A percentile compares a stretch with the other conserved stretches of the same genome.
Conservation (phyloP, 2,113 vertebrate species). For the Halcyon senegalensis region DNA sequence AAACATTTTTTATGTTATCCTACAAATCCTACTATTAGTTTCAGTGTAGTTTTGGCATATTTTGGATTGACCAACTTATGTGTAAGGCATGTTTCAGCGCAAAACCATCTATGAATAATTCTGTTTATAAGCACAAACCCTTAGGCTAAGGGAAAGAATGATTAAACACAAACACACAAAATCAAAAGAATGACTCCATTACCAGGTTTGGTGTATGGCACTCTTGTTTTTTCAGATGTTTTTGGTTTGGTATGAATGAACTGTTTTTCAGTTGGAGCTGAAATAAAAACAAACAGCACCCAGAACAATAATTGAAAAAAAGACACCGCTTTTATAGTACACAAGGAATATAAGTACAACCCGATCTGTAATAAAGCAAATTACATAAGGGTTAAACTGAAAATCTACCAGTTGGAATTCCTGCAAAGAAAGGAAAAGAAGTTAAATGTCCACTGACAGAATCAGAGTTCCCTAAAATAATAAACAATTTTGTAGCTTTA, state of each 20-base stretch:
- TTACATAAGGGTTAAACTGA: not conserved
- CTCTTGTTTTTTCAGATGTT: constrained; percentile 63
- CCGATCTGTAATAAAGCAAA: not conserved
- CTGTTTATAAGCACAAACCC: not conserved
- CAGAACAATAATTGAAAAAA: not conserved
- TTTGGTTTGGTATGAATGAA: constrained; percentile 69
- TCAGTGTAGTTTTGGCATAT: not conserved
- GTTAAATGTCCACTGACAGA: not conserved
- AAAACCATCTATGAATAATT: not conserved
- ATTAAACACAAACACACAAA: not conserved
- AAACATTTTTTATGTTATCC: not conserved
- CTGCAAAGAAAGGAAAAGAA: not conserved
- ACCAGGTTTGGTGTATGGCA: constrained; percentile 69
- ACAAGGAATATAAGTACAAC: not conserved
- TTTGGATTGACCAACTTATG: not conserved
- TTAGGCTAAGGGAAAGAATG: not conserved
- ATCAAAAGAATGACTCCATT: constrained; percentile 49
- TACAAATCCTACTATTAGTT: not conserved
- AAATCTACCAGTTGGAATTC: not conserved
- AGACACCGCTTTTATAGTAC: not conserved
- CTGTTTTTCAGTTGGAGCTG: constrained; percentile 71
- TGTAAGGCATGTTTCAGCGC: not conserved
- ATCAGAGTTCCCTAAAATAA: not conserved
- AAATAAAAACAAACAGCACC: constrained; percentile 55
- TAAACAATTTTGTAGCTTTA: not conserved